Base-by-base conservation (phyloP, 1,140 invertebrate genomes). In the Drosophila setifemur region DNA sequence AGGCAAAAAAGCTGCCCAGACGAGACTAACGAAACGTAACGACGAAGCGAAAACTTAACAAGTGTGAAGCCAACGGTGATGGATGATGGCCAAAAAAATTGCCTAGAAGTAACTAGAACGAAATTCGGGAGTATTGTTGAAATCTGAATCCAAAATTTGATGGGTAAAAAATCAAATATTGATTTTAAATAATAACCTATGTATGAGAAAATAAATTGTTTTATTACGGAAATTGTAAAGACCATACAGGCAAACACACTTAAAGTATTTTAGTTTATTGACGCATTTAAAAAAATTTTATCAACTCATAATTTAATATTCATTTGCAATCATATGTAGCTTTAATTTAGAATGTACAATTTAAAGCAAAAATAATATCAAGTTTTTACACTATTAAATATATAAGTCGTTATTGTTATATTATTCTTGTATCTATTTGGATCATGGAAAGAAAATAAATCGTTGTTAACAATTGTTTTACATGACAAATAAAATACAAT, bases 1-100 rank as follows among this genome's bases (percentile, higher is more conserved):
- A 18, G 43, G 29, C 42, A 8, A 31, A 58, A 47, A 21, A 47
- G 54, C 39, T 49, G 45, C 11, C 12, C 42, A 49, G 69, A 78
- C 50, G 40, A 37, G 45, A 47, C 64, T 79, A 85, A 85, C 79
- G 79, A 85, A 85, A 85, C 79, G 79, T 85, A 79, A 85, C 78
- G 78, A 61, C 54, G 31, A 67, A 74, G 57, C 66, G 71, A 73
- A 83, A 79, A 85, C 69, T 74, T 61, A 53, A 67, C 67, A 79
- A 79, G 54, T 60, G 53, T 43, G 50, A 79, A 57, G 48, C 23
- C 16, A 57, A 29, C 50, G 39, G 28, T 37, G 37, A 37, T 69
- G 60, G 42, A 61, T 63, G 60, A 61, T 47, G 42, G 47, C 57
- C 67, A 31, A 44, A 52, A 31, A 33, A 35, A 60, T 71, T 43